Evolutionary conservation across 2,113 vertebrate species (phyloP), one percentile per base, ranked within the genome.

Genomic region (Chamaea fasciata): DNA sequence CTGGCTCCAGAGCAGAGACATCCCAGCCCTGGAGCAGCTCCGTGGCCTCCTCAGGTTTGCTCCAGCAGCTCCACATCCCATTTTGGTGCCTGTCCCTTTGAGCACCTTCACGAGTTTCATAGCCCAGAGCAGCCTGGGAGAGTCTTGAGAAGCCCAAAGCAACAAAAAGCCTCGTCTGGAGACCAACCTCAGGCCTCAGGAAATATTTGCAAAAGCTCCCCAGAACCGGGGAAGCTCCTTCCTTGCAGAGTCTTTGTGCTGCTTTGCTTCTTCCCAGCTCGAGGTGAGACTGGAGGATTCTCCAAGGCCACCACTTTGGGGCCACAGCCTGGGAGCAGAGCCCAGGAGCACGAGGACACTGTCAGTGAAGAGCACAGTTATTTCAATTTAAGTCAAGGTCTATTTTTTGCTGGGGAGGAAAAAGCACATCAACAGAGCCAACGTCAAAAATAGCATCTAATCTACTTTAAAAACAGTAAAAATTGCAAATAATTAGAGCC

Each of bases 31-130:
- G 46, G 73, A 10, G 14, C 31, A 76, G 13, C 83, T 30, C 35
- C 3, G 0, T 50, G 53, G 14, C 10, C 42, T n/a, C 33, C 23
- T 35, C 6, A 15, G 69, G 10, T 74, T 39, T 19, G 4, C 63
- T 64, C 41, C 81, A 64, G 24, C 46, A 63, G 17, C 28, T 55
- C 41, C 69, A 33, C 6, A 16, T 5, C 37, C 53, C 9, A 3
- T 52, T 52, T 52, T 49, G 22, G 47, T 49, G 22, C 56, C 64
- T n/a, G 15, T 41, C 71, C 63, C 64, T n/a, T 33, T 16, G 41
- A 41, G 41, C 30, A 13, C 14, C 65, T 13, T 7, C 30, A 3
- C 0, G 7, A 18, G 4, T 30, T 46, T 9, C 0, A 1, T 1
- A 13, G 28, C 55, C 31, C 39, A 13, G 30, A 39, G 6, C 21